These are phyloP conservation scores for Ginglymostoma cirratum DNA, from an alignment of 2,113 vertebrate genomes.

Conservation along the genomic window DNA sequence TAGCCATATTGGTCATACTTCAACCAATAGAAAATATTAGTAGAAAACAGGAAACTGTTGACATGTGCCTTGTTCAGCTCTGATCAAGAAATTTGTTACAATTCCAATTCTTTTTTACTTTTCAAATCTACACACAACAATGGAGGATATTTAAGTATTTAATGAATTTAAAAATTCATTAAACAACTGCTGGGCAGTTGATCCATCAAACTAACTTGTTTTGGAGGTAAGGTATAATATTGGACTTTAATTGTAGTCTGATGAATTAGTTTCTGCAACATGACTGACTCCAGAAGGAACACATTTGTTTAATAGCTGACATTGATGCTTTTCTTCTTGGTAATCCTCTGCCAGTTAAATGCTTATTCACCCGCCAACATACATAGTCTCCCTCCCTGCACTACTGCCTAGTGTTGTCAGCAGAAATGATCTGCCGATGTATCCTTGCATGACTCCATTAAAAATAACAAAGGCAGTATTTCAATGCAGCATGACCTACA, in stretches of 20 bases:
- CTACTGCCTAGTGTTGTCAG: neutral
- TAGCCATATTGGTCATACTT: neutral
- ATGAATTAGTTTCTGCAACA: neutral
- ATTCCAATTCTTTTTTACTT: neutral
- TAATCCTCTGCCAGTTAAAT: neutral
- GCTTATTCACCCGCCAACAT: neutral
- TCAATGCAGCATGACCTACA: neutral
- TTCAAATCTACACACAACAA: neutral
- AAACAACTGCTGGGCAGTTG: neutral
- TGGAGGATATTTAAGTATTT: neutral
- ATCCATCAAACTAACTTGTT: neutral
- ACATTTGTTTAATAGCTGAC: neutral
- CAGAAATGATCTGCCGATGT: neutral
- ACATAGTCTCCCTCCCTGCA: neutral
- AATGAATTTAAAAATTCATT: neutral
- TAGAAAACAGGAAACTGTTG: neutral
- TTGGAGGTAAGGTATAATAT: neutral
- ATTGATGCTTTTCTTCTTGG: neutral
- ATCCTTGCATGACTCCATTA: neutral
- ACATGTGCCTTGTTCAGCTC: neutral
- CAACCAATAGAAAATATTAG: neutral
- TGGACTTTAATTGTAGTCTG: neutral
- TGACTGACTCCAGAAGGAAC: neutral
- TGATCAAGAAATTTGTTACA: neutral
- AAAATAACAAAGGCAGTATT: neutral